phyloP scores from a whole-genome alignment of 1,140 invertebrate genomes.

The Penaeus vannamei region DNA sequence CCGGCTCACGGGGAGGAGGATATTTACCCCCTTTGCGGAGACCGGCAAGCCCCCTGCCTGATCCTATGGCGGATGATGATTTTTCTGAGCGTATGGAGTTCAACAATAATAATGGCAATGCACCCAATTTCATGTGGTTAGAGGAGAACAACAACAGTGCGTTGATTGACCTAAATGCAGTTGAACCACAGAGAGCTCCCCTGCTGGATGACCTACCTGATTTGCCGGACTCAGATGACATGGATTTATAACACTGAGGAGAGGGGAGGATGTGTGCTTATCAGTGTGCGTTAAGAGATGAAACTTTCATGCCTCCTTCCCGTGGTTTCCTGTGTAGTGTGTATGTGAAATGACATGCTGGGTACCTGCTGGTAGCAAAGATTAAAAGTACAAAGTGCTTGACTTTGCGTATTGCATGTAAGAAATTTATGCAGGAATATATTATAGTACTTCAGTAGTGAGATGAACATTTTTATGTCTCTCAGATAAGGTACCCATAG shows the following conservation, averaged over 20 bases:
- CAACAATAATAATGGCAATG: conserved; percentile 55
- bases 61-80: conserved; percentile 57
- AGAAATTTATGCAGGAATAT: too few relatives aligned
- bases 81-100: conserved; percentile 61
- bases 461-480: too few relatives aligned
- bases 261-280: too few relatives aligned
- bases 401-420: too few relatives aligned
- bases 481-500: too few relatives aligned
- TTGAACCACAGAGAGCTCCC: conserved; percentile 48
- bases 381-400: too few relatives aligned
- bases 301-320: too few relatives aligned
- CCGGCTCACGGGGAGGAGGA: conserved; percentile 43
- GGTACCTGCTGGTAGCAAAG: too few relatives aligned
- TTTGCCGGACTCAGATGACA: conserved; percentile 55
- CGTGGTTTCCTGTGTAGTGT: too few relatives aligned
- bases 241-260: conserved; percentile 55
- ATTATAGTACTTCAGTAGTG: too few relatives aligned
- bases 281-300: too few relatives aligned
- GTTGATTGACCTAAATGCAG: conserved; percentile 52
- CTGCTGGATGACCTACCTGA: conserved; percentile 42
- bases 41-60: conserved; percentile 54
- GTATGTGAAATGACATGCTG: too few relatives aligned
- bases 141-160: conserved; percentile 61
- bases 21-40: conserved; percentile 36
- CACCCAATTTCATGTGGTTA: conserved; percentile 58